These are phyloP conservation scores for Novumbra hubbsi DNA, from an alignment of 2,797 vertebrate genomes.

Conservation along the genomic window DNA sequence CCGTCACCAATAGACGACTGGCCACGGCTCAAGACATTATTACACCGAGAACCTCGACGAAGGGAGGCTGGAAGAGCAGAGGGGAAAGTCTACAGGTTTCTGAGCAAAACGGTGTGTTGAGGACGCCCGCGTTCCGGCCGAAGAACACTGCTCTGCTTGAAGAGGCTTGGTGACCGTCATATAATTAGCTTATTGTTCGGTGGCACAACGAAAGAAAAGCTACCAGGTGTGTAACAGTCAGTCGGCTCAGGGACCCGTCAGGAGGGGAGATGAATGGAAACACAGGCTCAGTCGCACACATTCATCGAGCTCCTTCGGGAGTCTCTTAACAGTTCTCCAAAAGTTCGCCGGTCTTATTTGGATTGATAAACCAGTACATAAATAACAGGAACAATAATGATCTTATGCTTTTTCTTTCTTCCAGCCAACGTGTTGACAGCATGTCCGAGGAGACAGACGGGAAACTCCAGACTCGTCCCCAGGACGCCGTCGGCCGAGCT, in stretches of 20 bases:
- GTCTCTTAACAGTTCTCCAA: constrained; percentile 12
- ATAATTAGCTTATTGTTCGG: constrained; percentile 21
- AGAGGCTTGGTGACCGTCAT: constrained; percentile 51
- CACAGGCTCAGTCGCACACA: constrained; percentile 47
- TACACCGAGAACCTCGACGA: constrained; percentile 33
- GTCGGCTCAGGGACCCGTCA: constrained; percentile 19
- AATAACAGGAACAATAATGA: constrained; percentile 19
- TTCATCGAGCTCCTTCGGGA: constrained; percentile 39
- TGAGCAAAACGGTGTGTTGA: constrained; percentile 53
- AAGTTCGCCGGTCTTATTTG: constrained; percentile 32
- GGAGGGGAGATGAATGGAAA: constrained; percentile 30
- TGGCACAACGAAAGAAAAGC: constrained; percentile 34
- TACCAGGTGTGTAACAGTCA: constrained; percentile 18
- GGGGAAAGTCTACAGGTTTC: constrained; percentile 45
- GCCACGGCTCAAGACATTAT: constrained; percentile 46
- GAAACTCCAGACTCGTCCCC: constrained; percentile 32
- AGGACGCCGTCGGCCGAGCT: background rate
- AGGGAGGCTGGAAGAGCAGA: constrained; percentile 43
- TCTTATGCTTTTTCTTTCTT: constrained; percentile 41
- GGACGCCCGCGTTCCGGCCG: constrained; percentile 45
- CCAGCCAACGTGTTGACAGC: constrained; percentile 37
- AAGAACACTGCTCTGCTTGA: constrained; percentile 47
- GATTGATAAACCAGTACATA: constrained; percentile 51
- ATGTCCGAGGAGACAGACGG: constrained; percentile 33
- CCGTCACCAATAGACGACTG: constrained; percentile 39